Conservation (phyloP, 2,888 invertebrate species). For the Vanessa cardui region DNA sequence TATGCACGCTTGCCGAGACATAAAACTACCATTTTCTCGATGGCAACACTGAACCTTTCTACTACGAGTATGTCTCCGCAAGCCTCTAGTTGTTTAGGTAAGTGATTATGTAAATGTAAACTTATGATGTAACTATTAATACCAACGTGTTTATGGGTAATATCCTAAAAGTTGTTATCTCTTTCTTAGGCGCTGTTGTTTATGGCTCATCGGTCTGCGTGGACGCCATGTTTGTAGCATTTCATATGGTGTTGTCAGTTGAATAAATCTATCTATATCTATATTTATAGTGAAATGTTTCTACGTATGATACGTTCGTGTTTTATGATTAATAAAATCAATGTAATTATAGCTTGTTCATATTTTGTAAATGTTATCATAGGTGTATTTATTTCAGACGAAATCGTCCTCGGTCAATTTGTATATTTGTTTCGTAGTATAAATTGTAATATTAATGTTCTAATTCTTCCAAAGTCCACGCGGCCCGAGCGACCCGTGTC, state of each 20-base stretch:
- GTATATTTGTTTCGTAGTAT: conserved; percentile 25
- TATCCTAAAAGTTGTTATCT: conserved; percentile 80
- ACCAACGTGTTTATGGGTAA: conserved; percentile 74
- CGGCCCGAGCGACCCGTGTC: conserved; percentile 60
- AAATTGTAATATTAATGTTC: not conserved
- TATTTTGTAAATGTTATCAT: conserved; percentile 17
- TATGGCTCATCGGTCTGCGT: conserved; percentile 63
- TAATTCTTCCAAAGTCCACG: conserved; percentile 48
- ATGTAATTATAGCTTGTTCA: conserved; percentile 5
- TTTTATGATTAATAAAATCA: not conserved
- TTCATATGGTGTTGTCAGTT: conserved; percentile 32
- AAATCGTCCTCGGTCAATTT: conserved; percentile 28
- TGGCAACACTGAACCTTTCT: conserved; percentile 31
- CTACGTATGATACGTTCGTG: conserved; percentile 6
- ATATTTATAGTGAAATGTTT: conserved; percentile 19
- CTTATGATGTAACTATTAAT: conserved; percentile 62
- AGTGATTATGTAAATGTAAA: conserved; percentile 61
- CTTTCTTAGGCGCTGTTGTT: conserved; percentile 82
- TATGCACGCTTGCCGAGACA: conserved; percentile 61
- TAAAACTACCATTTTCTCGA: conserved; percentile 38
- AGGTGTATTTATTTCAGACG: conserved; percentile 7
- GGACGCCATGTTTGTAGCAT: conserved; percentile 44
- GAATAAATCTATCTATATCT: conserved; percentile 13
- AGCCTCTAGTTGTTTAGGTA: conserved; percentile 57
- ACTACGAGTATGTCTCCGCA: conserved; percentile 55